These are phyloP conservation scores for Lethenteron camtschaticum DNA, from an alignment of 2,113 vertebrate species.

Conservation along the genomic window DNA sequence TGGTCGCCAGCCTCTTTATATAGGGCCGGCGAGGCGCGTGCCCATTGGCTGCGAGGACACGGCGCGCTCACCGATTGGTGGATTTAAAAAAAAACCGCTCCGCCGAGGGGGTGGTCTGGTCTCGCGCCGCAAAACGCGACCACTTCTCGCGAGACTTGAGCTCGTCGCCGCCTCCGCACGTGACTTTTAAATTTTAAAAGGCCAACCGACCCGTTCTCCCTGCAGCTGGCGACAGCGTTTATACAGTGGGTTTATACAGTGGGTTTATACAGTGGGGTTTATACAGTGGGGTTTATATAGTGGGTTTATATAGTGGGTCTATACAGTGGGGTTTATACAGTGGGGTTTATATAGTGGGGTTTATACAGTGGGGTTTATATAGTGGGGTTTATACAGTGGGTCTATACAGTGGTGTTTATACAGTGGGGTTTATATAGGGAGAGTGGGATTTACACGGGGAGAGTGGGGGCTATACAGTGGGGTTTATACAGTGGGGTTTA, in stretches of 20 bases:
- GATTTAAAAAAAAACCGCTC: neutral
- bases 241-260: neutral
- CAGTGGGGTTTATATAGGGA: neutral
- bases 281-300: neutral
- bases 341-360: neutral
- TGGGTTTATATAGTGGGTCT: neutral
- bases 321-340: neutral
- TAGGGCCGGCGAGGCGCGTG: neutral
- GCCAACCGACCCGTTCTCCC: no score
- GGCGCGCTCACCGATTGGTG: neutral
- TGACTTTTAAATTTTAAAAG: no score
- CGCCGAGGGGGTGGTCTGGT: neutral
- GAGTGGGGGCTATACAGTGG: neutral
- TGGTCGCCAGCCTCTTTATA: neutral
- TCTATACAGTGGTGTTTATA: neutral
- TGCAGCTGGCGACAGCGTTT: no score
- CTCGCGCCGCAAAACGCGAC: no score
- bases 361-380: neutral
- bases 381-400: neutral
- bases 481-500: neutral
- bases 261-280: neutral
- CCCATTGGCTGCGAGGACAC: neutral
- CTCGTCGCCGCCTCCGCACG: no score
- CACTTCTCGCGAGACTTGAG: no score
- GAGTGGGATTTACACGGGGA: neutral